Conservation (phyloP, 2,888 invertebrate genomes). For the Crematogaster levior region DNA sequence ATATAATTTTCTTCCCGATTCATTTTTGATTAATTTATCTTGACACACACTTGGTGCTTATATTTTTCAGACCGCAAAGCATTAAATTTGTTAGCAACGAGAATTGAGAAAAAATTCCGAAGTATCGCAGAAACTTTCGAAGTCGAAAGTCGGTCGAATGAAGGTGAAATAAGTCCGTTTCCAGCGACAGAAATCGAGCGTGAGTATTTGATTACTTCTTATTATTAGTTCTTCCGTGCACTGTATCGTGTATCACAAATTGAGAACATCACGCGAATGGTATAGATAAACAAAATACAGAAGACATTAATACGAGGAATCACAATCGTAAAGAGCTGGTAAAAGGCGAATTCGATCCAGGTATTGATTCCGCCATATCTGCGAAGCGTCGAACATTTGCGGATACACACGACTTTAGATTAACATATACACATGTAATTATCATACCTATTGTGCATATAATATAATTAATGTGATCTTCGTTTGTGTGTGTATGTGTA, state of each 20-base stretch:
- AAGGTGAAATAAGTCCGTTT: constrained; percentile 15
- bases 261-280: neutral
- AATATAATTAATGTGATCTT: constrained; percentile 59
- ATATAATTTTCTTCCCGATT: neutral
- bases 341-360: neutral
- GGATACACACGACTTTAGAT: constrained; percentile 69
- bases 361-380: neutral
- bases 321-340: constrained; percentile 49
- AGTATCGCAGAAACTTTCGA: neutral
- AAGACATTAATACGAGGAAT: constrained; percentile 38
- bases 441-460: constrained; percentile 71
- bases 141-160: neutral
- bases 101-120: constrained; percentile 9
- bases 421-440: constrained; percentile 75
- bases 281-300: constrained; percentile 25
- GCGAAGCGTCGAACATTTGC: constrained; percentile 65
- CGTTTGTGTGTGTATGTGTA: neutral
- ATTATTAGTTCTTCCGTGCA: constrained; percentile 17
- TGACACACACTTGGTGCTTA: neutral
- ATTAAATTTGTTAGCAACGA: constrained; percentile 13
- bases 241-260: neutral
- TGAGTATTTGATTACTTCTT: neutral
- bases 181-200: constrained; percentile 21
- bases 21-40: neutral
- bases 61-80: constrained; percentile 11